Evolutionary conservation across 2,888 invertebrate species (phyloP).

Genomic region (Eucriotettix oculatus): DNA sequence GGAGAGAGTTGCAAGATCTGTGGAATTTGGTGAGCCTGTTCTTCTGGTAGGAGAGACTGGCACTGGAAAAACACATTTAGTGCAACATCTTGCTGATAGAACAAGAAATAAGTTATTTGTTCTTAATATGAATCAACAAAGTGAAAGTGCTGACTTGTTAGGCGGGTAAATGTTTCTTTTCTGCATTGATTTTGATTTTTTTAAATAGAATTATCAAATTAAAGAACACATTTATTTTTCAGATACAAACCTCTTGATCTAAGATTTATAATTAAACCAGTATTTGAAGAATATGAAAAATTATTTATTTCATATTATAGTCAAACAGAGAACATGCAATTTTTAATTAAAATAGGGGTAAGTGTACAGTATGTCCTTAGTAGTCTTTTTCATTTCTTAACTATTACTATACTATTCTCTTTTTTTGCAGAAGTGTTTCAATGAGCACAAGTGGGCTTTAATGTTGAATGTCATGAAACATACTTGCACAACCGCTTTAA

Average conservation of each 20-base stretch:
- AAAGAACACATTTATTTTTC: conserved; percentile 15
- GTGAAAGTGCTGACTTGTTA: conserved; percentile 88
- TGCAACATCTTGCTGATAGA: conserved; percentile 77
- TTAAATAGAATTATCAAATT: neutral
- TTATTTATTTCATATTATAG: conserved; percentile 50
- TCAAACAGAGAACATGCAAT: conserved; percentile 61
- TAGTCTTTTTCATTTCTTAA: too few relatives aligned
- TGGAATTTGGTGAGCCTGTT: conserved; percentile 72
- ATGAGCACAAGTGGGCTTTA: conserved; percentile 51
- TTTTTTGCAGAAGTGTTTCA: conserved; percentile 39
- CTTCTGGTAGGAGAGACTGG: conserved; percentile 96
- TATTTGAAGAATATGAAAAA: conserved; percentile 66
- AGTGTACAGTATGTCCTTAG: conserved; percentile 11
- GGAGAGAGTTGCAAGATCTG: conserved; percentile 76
- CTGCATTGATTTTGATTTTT: neutral
- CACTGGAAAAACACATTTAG: conserved; percentile 90
- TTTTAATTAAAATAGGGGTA: conserved; percentile 60
- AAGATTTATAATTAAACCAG: conserved; percentile 62
- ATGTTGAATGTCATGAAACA: conserved; percentile 62
- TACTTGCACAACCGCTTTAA: conserved; percentile 48
- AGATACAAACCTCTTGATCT: conserved; percentile 86
- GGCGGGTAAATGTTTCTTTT: conserved; percentile 48
- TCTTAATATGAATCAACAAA: conserved; percentile 98
- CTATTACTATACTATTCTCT: too few relatives aligned
- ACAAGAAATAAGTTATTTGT: conserved; percentile 76